These are phyloP conservation scores for Cavia aperea DNA, from an alignment of 2,113 vertebrate genomes.

Conservation along the genomic window DNA sequence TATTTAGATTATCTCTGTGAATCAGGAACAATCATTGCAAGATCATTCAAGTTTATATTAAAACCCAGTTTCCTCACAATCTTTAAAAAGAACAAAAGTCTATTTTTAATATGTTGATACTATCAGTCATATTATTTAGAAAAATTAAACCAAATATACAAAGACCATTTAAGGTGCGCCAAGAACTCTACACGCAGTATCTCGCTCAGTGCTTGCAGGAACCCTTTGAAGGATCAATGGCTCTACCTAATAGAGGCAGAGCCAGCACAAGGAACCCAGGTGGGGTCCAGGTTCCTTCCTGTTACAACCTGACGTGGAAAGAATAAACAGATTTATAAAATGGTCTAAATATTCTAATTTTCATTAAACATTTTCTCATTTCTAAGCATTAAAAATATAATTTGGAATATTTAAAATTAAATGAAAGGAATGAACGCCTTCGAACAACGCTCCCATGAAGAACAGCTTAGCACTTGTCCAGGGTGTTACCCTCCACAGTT, in stretches of 20 bases:
- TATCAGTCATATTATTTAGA: constrained; percentile 14
- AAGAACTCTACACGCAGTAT: neutral
- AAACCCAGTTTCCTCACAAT: neutral
- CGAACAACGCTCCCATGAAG: neutral
- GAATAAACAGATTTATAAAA: neutral
- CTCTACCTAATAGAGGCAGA: neutral
- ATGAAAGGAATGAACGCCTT: neutral
- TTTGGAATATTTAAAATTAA: neutral
- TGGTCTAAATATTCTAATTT: neutral
- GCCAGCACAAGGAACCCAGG: neutral
- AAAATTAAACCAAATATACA: constrained; percentile 42
- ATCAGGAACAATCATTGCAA: neutral
- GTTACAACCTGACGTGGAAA: neutral
- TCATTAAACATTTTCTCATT: neutral
- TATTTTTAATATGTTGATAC: constrained; percentile 38
- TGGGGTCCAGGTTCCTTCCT: neutral
- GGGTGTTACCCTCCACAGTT: neutral
- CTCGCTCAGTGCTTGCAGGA: neutral
- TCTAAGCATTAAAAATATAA: constrained; percentile 25
- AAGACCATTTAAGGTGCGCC: neutral
- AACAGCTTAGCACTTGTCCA: neutral
- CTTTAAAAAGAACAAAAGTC: constrained; percentile 50
- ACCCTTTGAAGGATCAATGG: neutral
- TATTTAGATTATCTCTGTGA: neutral
- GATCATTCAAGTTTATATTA: constrained; percentile 20